These are phyloP conservation scores for Pollenia griseotomentosa DNA, from an alignment of 2,888 invertebrate genomes.

Conservation along the genomic window DNA sequence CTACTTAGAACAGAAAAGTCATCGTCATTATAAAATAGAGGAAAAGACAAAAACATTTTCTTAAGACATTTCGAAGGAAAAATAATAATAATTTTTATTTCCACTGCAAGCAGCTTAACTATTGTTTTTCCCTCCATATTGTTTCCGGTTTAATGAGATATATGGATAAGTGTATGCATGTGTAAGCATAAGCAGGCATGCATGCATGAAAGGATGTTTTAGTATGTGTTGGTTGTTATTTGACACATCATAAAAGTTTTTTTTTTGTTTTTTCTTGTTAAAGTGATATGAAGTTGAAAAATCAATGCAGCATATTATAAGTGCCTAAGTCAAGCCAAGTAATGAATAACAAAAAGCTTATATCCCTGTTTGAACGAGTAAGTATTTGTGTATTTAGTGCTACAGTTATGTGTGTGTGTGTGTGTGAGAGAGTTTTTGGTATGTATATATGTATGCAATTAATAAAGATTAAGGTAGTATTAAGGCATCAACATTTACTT, in stretches of 20 bases:
- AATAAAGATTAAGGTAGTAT: constrained; percentile 73
- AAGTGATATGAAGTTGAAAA: constrained; percentile 69
- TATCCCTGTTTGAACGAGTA: background rate
- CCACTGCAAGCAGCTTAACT: constrained; percentile 55
- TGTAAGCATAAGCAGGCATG: constrained; percentile 46
- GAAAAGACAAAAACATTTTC: constrained; percentile 37
- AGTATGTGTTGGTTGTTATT: constrained; percentile 32
- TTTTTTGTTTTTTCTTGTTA: constrained; percentile 17
- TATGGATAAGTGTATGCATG: constrained; percentile 44
- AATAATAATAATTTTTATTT: constrained; percentile 27
- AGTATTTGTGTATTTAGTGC: background rate
- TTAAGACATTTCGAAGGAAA: constrained; percentile 39
- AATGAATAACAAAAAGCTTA: constrained; percentile 63
- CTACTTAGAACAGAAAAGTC: constrained; percentile 57
- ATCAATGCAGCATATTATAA: constrained; percentile 73
- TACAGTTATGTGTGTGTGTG: background rate
- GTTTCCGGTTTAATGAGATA: constrained; percentile 64
- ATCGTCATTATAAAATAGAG: constrained; percentile 39
- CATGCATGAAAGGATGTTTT: constrained; percentile 20
- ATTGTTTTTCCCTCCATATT: constrained; percentile 49
- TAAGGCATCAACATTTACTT: constrained; percentile 51
- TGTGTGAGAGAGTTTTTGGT: background rate
- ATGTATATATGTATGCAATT: constrained; percentile 58
- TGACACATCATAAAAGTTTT: constrained; percentile 55
- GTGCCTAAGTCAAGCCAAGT: constrained; percentile 67